These are phyloP conservation scores for Amphiprion percula DNA, from an alignment of 2,113 vertebrate genomes.

Conservation along the genomic window DNA sequence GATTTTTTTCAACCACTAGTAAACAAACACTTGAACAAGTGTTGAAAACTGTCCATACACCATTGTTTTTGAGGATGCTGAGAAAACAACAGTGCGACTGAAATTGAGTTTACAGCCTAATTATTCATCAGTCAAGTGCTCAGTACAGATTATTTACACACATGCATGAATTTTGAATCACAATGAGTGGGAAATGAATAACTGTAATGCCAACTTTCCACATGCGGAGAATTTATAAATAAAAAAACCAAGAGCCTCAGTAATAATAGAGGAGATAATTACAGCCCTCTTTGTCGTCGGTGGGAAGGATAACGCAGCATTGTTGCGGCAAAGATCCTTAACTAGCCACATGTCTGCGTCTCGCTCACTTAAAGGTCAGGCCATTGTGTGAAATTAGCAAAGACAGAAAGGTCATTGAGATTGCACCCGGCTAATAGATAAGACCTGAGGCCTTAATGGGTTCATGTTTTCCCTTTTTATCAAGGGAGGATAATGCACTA, in stretches of 20 bases:
- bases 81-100: conserved; percentile 13
- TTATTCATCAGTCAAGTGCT: conserved; percentile 27
- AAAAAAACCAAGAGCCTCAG: conserved; percentile 12
- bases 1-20: neutral
- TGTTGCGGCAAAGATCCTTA: conserved; percentile 73
- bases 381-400: conserved; percentile 83
- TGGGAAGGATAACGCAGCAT: conserved; percentile 57
- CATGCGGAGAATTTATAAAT: neutral
- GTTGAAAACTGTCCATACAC: no score
- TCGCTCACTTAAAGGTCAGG: conserved; percentile 81
- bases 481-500: conserved; percentile 45
- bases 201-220: conserved; percentile 51
- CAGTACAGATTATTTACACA: conserved; percentile 41
- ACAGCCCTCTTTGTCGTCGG: conserved; percentile 51
- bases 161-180: conserved; percentile 27
- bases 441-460: conserved; percentile 76
- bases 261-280: conserved; percentile 72
- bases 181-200: conserved; percentile 37
- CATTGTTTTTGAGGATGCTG: neutral
- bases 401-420: conserved; percentile 85
- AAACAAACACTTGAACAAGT: neutral
- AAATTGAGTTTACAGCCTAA: conserved; percentile 20
- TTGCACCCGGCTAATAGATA: conserved; percentile 79
- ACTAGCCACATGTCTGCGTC: conserved; percentile 63
- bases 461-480: conserved; percentile 73